These are phyloP conservation scores for Psylliodes chrysocephalus DNA, from an alignment of 2,888 invertebrate species.

Conservation along the genomic window DNA sequence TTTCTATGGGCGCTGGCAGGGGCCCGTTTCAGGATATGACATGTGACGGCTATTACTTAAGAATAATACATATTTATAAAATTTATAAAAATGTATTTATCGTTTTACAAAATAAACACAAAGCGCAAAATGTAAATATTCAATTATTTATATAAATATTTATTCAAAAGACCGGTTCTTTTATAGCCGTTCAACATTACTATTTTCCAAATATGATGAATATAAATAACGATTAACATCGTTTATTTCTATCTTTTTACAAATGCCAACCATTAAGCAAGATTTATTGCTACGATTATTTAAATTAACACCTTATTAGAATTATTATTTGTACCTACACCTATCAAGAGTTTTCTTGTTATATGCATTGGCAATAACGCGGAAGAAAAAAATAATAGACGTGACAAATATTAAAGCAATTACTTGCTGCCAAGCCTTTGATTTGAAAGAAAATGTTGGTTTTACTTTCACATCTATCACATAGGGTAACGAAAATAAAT, in stretches of 20 bases:
- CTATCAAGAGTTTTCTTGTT: neutral
- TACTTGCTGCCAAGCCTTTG: slow-evolving; percentile 4
- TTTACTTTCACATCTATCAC: neutral
- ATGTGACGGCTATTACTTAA: no score
- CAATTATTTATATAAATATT: slow-evolving; percentile 8
- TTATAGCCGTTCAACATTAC: neutral
- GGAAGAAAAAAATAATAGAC: slow-evolving; percentile 10
- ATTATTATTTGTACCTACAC: neutral
- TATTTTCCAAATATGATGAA: neutral
- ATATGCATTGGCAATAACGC: neutral
- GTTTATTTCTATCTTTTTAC: slow-evolving; percentile 2
- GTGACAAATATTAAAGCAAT: slow-evolving; percentile 8
- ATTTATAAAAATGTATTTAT: neutral
- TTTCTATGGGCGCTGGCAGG: no score
- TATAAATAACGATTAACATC: slow-evolving; percentile 13
- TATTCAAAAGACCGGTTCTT: slow-evolving; percentile 9
- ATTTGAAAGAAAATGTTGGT: neutral
- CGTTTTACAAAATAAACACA: neutral
- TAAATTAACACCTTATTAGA: slow-evolving; percentile 2
- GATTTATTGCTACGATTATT: slow-evolving; percentile 1
- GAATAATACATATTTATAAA: no score
- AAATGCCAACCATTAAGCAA: neutral
- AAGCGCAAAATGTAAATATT: neutral
- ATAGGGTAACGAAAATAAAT: no score
- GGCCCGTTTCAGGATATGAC: no score